Evolutionary conservation across 2,888 invertebrate genomes (phyloP).

Genomic region (Zonitis immaculata): DNA sequence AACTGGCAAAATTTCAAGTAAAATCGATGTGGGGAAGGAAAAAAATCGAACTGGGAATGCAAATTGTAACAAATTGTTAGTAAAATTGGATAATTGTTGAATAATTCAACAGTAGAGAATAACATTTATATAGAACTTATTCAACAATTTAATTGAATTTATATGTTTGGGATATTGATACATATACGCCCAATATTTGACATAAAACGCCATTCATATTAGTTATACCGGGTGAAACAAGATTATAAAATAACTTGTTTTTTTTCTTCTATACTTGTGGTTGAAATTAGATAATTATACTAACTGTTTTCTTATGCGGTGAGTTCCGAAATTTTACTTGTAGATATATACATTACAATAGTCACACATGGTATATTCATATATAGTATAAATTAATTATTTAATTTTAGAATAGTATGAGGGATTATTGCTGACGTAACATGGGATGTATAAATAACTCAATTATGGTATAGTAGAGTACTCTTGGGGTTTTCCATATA

Average conservation of each 20-base stretch:
- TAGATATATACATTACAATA: not conserved
- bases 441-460: conserved; percentile 14
- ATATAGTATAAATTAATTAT: conserved; percentile 8
- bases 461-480: conserved; percentile 10
- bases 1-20: no score
- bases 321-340: no score
- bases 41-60: not conserved
- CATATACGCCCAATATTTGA: not conserved
- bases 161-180: not conserved
- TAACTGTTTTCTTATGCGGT: no score
- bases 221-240: no score
- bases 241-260: no score
- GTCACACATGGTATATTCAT: not conserved
- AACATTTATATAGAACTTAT: not conserved
- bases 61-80: not conserved
- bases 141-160: not conserved
- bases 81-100: conserved; percentile 1
- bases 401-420: conserved; percentile 6
- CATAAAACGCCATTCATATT: not conserved
- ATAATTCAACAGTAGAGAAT: not conserved
- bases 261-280: no score
- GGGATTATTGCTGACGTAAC: conserved; percentile 1
- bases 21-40: not conserved
- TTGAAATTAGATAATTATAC: no score
- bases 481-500: conserved; percentile 11